phyloP scores from a whole-genome alignment of 2,888 invertebrate genomes.

The Hermodice carunculata region DNA sequence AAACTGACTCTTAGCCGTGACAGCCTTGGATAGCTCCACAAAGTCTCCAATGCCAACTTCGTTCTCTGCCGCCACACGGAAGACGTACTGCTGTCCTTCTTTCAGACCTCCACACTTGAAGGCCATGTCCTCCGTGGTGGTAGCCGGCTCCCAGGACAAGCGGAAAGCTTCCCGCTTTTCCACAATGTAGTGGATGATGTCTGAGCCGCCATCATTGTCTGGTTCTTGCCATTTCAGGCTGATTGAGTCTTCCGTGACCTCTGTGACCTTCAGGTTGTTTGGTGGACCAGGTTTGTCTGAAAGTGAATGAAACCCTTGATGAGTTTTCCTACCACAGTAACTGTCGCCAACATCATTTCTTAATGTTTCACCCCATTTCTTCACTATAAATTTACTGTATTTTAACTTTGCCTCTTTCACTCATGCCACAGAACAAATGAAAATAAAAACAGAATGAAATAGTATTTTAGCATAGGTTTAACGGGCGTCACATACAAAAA shows the following conservation, averaged over 20 bases:
- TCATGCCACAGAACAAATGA: too few relatives aligned
- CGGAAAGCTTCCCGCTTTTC: conserved; percentile 67
- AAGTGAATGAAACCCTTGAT: background rate
- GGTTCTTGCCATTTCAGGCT: conserved; percentile 69
- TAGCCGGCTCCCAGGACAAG: conserved; percentile 75
- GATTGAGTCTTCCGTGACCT: conserved; percentile 53
- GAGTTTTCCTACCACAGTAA: too few relatives aligned
- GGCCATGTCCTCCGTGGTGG: conserved; percentile 67
- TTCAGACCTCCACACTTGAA: conserved; percentile 48
- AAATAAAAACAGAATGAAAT: too few relatives aligned
- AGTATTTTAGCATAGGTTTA: too few relatives aligned
- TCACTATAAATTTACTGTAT: too few relatives aligned
- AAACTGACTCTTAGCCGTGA: conserved; percentile 56
- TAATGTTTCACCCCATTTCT: too few relatives aligned
- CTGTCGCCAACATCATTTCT: too few relatives aligned
- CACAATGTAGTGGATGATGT: conserved; percentile 59
- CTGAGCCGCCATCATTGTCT: conserved; percentile 65
- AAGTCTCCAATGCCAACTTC: conserved; percentile 59
- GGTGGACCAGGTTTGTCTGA: conserved; percentile 57
- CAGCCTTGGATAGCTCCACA: conserved; percentile 30
- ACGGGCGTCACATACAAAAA: too few relatives aligned
- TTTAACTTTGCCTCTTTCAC: too few relatives aligned
- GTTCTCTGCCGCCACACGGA: conserved; percentile 64
- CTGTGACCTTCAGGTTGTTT: conserved; percentile 52
- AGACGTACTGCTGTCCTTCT: conserved; percentile 61